Base-by-base conservation (phyloP, 2,888 invertebrate genomes). In the Tiliacea citrago region DNA sequence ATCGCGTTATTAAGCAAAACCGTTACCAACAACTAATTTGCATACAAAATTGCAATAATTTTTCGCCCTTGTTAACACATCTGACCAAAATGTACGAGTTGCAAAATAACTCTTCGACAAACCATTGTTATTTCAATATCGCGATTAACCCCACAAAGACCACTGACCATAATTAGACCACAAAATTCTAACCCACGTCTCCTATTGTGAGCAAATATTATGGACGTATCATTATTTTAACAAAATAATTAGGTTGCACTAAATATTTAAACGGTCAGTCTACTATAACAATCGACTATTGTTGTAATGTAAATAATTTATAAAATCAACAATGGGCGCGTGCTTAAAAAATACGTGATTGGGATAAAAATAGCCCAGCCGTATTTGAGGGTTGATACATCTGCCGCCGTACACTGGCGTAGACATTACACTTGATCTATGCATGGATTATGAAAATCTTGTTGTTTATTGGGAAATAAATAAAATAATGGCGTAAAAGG, bases 141-240 rank as follows among this genome's bases (percentile, higher is more conserved):
- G n/a, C 73, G 66, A 75, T 87, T 86, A 88, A 85, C 83, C 87
- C 84, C 75, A 79, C 72, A 91, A 88, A 76, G 42, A 10, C 42
- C 83, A 81, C 79, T 86, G 86, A 90, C 89, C 89, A 88, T 91
- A 92, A 91, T 91, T 90, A 89, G 85, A 73, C 85, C 85, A 83
- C 89, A 83, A 88, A 85, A 90, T 91, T 90, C 89, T 61, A 75
- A 76, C 73, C 80, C 92, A 91, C 89, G 90, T 68, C 42, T 79
- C 24, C 86, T 77, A 89, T 92, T 93, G 90, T 92, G 78, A 77
- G 72, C 74, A 77, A 83, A 77, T 83, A 67, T 77, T 83, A 67
- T 77, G 85, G 82, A 86, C 88, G 89, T 92, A 91, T 93, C 92
- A 94, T 95, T 94, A 95, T 92, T 92, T 93, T 94, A 95, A 94